phyloP scores from a whole-genome alignment of 2,113 vertebrate species.

The Mionectes macconnelli region DNA sequence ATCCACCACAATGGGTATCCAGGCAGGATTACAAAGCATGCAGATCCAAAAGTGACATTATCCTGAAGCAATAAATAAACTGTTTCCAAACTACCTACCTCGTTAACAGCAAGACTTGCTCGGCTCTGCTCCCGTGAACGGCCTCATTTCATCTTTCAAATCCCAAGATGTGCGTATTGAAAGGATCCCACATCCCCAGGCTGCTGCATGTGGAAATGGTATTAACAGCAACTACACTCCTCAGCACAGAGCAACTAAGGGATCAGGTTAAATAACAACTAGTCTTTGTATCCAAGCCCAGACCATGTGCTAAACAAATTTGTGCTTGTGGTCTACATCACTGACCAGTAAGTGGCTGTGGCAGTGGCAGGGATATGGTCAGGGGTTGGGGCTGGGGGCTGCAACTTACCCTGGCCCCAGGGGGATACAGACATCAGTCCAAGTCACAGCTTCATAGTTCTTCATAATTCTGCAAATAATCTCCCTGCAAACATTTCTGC shows the following conservation, averaged over 20 bases:
- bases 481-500: background rate
- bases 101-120: background rate
- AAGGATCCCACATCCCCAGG: background rate
- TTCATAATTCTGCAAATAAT: background rate
- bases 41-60: background rate
- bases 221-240: background rate
- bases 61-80: background rate
- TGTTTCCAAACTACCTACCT: background rate
- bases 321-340: background rate
- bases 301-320: background rate
- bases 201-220: background rate
- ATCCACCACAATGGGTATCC: background rate
- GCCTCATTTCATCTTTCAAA: background rate
- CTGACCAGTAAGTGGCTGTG: background rate
- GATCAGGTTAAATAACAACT: constrained; percentile 1
- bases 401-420: background rate
- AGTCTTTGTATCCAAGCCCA: background rate
- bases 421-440: background rate
- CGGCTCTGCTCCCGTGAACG: background rate
- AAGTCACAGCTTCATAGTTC: background rate
- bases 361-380: background rate
- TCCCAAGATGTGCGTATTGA: accelerated
- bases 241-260: background rate
- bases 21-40: background rate
- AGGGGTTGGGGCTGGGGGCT: background rate